A percentile compares a stretch with the other conserved stretches of the same genome.
These are phyloP conservation scores for Telmatochromis bifrenatus DNA, from an alignment of 2,113 vertebrate species.

Conservation along the genomic window DNA sequence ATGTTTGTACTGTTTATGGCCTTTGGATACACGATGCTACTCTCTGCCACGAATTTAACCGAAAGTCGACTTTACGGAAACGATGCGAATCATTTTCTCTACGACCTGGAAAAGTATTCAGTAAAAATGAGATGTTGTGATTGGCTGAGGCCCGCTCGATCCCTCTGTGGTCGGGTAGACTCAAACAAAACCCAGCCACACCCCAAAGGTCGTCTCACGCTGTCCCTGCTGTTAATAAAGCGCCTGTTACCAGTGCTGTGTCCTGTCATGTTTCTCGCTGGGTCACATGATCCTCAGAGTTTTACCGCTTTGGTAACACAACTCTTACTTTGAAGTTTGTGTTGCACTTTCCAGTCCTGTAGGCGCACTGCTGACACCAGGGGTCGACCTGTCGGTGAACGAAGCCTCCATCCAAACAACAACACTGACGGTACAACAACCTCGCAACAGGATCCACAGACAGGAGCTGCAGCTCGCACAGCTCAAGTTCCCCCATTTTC, in stretches of 20 bases:
- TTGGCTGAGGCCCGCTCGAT: background rate
- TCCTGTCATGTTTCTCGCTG: background rate
- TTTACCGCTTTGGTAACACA: background rate
- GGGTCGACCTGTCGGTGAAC: background rate
- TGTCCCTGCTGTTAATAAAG: conserved; percentile 39
- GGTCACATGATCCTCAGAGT: background rate
- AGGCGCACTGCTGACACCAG: background rate
- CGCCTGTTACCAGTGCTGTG: background rate
- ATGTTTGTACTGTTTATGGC: conserved; percentile 4
- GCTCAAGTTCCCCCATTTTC: background rate
- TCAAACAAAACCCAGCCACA: background rate
- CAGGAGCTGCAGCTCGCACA: background rate
- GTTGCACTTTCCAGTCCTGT: background rate
- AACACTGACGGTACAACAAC: background rate
- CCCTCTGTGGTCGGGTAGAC: background rate
- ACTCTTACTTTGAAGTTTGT: background rate
- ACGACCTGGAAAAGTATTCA: background rate
- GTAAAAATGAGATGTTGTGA: background rate
- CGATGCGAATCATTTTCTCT: background rate
- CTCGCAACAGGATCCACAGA: background rate
- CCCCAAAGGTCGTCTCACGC: background rate
- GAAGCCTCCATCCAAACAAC: background rate
- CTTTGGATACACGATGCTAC: background rate
- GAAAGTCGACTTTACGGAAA: rapidly evolving
- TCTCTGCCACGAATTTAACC: background rate